A percentile compares a stretch with the other conserved stretches of the same genome.
phyloP scores from a whole-genome alignment of 2,888 invertebrate genomes.

The Polylopha cassiicola region DNA sequence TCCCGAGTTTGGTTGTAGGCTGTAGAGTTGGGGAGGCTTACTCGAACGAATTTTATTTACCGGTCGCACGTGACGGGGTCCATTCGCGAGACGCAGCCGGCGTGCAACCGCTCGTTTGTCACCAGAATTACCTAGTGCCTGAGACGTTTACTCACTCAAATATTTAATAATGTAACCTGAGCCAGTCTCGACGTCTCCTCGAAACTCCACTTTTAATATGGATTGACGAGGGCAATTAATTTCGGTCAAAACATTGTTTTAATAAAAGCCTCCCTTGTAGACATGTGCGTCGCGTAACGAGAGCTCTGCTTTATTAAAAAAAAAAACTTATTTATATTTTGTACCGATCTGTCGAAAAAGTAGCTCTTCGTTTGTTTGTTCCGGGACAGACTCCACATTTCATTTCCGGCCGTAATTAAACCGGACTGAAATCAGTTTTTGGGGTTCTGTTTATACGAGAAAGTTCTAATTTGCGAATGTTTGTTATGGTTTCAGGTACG shows the following conservation, averaged over 20 bases:
- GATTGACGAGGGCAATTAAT: slow-evolving; percentile 22
- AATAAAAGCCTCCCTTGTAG: slow-evolving; percentile 5
- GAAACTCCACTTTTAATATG: slow-evolving; percentile 21
- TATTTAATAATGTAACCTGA: slow-evolving; percentile 39
- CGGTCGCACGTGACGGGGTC: slow-evolving; percentile 55
- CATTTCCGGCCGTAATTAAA: slow-evolving; percentile 55
- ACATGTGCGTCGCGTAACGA: slow-evolving; percentile 3
- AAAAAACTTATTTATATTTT: slow-evolving; percentile 5
- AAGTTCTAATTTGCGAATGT: too few relatives aligned
- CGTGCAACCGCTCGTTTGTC: slow-evolving; percentile 61
- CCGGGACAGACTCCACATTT: slow-evolving; percentile 47
- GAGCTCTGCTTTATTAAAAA: slow-evolving; percentile 5
- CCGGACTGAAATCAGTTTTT: slow-evolving; percentile 43
- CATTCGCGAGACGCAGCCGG: slow-evolving; percentile 45
- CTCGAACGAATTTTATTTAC: slow-evolving; percentile 61
- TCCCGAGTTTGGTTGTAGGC: slow-evolving; percentile 42
- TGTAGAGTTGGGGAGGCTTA: slow-evolving; percentile 36
- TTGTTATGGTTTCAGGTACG: too few relatives aligned
- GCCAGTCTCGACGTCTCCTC: slow-evolving; percentile 18
- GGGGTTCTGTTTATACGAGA: slow-evolving; percentile 31
- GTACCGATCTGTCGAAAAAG: slow-evolving; percentile 4
- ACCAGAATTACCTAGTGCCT: slow-evolving; percentile 47
- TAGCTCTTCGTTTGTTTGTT: slow-evolving; percentile 42
- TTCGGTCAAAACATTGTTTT: slow-evolving; percentile 8
- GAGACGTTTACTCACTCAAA: slow-evolving; percentile 44